A percentile compares a stretch with the other conserved stretches of the same genome.
Conservation (phyloP, 2,888 invertebrate genomes). For the Platycheirus albimanus region DNA sequence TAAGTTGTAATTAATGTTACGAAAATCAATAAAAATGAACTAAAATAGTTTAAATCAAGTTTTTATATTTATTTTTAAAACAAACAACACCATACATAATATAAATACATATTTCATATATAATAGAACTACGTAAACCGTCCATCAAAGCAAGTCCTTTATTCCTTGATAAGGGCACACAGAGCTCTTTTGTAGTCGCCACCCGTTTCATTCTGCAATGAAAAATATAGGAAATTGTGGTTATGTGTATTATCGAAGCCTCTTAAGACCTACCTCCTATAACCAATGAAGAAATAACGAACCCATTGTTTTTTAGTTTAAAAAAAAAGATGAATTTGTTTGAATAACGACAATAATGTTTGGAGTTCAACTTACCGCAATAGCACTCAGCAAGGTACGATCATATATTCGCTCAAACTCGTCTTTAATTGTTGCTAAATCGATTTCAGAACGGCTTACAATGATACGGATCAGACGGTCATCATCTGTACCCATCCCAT, state of each 20-base stretch:
- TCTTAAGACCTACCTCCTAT: conserved; percentile 56
- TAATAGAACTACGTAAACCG: conserved; percentile 30
- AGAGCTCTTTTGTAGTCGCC: conserved; percentile 84
- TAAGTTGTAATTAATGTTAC: conserved; percentile 6
- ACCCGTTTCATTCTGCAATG: conserved; percentile 83
- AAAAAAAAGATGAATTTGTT: conserved; percentile 43
- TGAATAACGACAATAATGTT: too few species aligned
- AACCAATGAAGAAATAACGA: conserved; percentile 23
- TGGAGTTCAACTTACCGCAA: conserved; percentile 84
- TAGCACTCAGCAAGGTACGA: conserved; percentile 86
- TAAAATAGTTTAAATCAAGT: conserved; percentile 34
- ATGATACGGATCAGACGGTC: conserved; percentile 87
- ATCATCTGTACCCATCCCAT: conserved; percentile 88
- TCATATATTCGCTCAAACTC: conserved; percentile 88
- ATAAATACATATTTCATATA: too few species aligned
- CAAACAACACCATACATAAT: too few species aligned
- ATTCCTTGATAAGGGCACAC: conserved; percentile 80
- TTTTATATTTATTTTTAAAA: conserved; percentile 31
- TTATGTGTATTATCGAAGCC: not conserved
- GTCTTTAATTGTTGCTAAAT: conserved; percentile 87
- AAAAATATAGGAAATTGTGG: conserved; percentile 51
- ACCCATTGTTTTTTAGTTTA: conserved; percentile 34
- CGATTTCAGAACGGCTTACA: conserved; percentile 87
- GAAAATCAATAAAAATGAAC: conserved; percentile 56
- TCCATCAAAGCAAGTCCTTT: conserved; percentile 9